These are phyloP conservation scores for Metaphire vulgaris DNA, from an alignment of 1,140 invertebrate species.

Conservation along the genomic window DNA sequence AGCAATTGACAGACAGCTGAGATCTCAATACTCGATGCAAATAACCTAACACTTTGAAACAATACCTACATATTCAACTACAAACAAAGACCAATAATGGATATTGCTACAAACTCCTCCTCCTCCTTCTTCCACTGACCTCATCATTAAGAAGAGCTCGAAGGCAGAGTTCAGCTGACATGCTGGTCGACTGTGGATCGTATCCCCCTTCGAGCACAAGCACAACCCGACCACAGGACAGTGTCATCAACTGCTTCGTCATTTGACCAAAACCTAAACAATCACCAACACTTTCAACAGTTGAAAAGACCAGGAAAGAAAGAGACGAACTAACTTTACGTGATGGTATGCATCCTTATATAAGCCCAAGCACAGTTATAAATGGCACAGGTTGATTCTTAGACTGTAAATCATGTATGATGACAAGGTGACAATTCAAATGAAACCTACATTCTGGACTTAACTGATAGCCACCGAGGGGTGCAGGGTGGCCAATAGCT, in stretches of 20 bases:
- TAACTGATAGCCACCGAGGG: conserved; percentile 87
- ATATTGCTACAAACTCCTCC: neutral
- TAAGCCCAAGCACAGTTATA: no score
- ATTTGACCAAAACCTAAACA: conserved; percentile 77
- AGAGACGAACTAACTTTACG: neutral
- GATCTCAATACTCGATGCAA: neutral
- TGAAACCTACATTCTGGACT: conserved; percentile 68
- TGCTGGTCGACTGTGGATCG: conserved; percentile 89
- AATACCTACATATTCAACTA: no score
- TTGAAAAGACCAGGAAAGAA: neutral
- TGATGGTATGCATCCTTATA: neutral
- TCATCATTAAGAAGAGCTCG: conserved; percentile 65
- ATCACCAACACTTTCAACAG: conserved; percentile 4
- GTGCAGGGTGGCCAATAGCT: conserved; percentile 83
- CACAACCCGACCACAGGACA: conserved; percentile 76
- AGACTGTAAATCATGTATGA: neutral
- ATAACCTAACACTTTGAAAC: neutral
- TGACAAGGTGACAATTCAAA: neutral
- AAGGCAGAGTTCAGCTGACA: conserved; percentile 93
- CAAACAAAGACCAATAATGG: no score
- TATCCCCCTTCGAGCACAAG: conserved; percentile 92
- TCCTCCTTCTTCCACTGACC: conserved; percentile 30
- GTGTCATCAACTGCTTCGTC: conserved; percentile 83
- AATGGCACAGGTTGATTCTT: no score
- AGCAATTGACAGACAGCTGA: neutral